A percentile compares a stretch with the other conserved stretches of the same genome.
phyloP scores from a whole-genome alignment of 2,113 vertebrate genomes.

The Elgaria multicarinata region DNA sequence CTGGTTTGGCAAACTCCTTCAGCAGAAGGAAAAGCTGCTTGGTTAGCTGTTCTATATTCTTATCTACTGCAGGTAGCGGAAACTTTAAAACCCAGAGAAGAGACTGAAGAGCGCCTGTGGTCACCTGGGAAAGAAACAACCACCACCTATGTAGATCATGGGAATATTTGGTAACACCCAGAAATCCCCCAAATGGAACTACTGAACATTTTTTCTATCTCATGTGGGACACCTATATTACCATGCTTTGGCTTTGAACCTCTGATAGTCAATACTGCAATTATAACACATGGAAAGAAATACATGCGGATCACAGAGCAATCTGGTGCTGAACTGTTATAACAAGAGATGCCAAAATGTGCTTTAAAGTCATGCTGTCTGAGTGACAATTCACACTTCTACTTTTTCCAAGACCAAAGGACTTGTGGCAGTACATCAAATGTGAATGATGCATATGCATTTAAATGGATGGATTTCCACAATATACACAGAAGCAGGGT shows the following conservation, averaged over 20 bases:
- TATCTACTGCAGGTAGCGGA: slow-evolving; percentile 85
- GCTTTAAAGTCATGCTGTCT: neutral
- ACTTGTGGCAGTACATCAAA: neutral
- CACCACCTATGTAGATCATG: neutral
- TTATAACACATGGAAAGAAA: neutral
- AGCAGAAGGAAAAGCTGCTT: slow-evolving; percentile 92
- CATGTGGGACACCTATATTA: neutral
- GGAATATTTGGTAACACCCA: neutral
- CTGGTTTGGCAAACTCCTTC: slow-evolving; percentile 93
- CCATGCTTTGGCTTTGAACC: too few species aligned
- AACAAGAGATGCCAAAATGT: neutral
- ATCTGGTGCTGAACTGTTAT: neutral
- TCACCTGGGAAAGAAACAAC: slow-evolving; percentile 81
- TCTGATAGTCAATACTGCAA: neutral
- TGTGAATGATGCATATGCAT: neutral
- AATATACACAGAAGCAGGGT: too few species aligned
- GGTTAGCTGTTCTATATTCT: slow-evolving; percentile 78
- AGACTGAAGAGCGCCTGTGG: slow-evolving; percentile 89
- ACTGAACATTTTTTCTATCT: neutral
- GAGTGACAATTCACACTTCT: neutral
- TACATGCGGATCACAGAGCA: neutral
- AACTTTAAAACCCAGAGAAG: slow-evolving; percentile 91
- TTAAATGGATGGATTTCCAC: neutral
- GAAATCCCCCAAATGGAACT: too few species aligned
- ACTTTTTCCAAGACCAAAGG: neutral